Base-by-base conservation (phyloP, 2,797 vertebrate species). In the Buceros bicornis region DNA sequence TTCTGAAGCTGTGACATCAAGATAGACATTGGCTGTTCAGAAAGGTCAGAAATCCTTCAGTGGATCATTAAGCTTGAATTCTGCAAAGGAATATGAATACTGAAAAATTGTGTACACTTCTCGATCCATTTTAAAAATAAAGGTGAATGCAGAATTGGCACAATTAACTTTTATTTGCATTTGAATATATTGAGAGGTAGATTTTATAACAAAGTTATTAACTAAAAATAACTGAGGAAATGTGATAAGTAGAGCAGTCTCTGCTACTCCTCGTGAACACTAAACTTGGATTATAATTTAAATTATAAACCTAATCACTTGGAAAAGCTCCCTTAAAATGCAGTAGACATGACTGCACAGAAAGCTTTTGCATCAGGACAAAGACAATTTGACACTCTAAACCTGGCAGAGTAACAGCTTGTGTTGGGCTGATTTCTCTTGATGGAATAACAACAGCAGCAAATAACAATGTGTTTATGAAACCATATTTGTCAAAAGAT, bases 1-100 rank as follows among this genome's bases (percentile, higher is more conserved):
- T 22, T 83, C 37, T 61, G 53, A 77, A 87, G 53, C 31, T 97
- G 69, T 87, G 86, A 97, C 93, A 95, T 93, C 58, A 61, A 6
- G 21, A n/a, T 25, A 82, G 72, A 62, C 22, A n/a, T 12, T 78
- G 76, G 14, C 54, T 65, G 29, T 62, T 94, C 42, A 71, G 43
- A 57, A 92, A 65, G 19, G 37, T 81, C 61, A 93, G 19, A 43
- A 78, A 16, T 83, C 62, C 61, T 76, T 94, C 35, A 71, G 78
- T 74, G 84, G 92, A 62, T 94, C 50, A 73, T 90, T 94, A 95
- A 95, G 45, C 79, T 58, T 77, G 60, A 81, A 33, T 62, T 61
- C 50, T 72, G 25, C 14, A 33, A 51, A 86, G 72, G 45, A 87
- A 45, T 3, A 3, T 69, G 37, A 82, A 37, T 28, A 35, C 26